phyloP scores from a whole-genome alignment of 2,797 vertebrate genomes.

The Podarcis siculus region DNA sequence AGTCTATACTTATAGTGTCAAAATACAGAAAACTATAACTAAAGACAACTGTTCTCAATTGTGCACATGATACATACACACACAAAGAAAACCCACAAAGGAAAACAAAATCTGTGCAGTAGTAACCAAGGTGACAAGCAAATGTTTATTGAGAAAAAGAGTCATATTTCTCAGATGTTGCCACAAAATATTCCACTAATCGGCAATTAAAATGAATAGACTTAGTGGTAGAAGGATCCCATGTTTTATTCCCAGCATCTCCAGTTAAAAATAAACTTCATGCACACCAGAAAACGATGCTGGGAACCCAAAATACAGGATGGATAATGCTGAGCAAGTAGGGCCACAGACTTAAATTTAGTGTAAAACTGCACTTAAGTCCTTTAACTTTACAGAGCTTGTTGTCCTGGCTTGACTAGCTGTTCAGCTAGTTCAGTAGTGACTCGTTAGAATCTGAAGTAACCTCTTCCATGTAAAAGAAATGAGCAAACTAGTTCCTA shows the following conservation, averaged over 20 bases:
- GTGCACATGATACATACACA: neutral
- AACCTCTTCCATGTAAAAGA: neutral
- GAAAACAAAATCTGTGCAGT: neutral
- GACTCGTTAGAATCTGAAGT: neutral
- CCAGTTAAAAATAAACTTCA: neutral
- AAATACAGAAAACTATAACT: neutral
- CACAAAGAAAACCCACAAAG: neutral
- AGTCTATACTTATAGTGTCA: neutral
- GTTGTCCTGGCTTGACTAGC: neutral
- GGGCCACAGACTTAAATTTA: neutral
- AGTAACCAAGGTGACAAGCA: slow-evolving; percentile 4
- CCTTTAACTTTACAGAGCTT: neutral
- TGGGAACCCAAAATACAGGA: neutral
- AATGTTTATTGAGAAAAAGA: slow-evolving; percentile 9
- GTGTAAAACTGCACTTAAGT: neutral
- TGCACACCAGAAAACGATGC: neutral
- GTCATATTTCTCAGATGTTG: neutral
- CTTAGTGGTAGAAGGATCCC: neutral
- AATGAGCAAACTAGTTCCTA: neutral
- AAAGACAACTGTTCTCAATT: neutral
- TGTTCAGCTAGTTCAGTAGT: neutral
- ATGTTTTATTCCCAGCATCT: neutral
- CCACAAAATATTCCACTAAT: neutral
- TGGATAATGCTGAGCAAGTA: neutral
- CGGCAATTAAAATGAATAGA: neutral